Conservation (phyloP, 2,113 vertebrate genomes). For the Sylvietta virens region DNA sequence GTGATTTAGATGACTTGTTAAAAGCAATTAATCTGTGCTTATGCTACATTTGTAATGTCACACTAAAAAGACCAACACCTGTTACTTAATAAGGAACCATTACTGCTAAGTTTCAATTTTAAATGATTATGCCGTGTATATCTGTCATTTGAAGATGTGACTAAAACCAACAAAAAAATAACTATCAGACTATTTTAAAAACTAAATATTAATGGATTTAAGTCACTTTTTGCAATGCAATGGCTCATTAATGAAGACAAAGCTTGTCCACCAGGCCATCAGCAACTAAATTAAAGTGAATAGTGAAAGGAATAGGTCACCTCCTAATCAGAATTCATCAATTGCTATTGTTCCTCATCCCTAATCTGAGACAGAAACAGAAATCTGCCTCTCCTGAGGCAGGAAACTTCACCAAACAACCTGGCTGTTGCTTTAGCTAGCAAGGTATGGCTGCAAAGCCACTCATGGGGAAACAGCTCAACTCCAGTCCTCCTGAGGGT, state of each 20-base stretch:
- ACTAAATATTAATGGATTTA: not conserved
- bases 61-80: not conserved
- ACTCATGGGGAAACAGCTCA: not conserved
- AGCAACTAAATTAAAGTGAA: not conserved
- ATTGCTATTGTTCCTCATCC: not conserved
- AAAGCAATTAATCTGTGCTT: not conserved
- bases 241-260: not conserved
- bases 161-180: not conserved
- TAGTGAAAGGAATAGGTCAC: not conserved
- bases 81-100: not conserved
- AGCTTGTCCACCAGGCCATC: not conserved
- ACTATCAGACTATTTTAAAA: not conserved
- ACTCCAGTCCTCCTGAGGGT: not conserved
- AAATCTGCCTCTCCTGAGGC: not conserved
- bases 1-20: not conserved
- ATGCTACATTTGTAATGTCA: not conserved
- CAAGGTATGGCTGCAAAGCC: not conserved
- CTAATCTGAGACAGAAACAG: not conserved
- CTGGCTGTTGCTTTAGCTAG: not conserved
- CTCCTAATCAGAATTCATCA: not conserved
- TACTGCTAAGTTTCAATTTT: not conserved
- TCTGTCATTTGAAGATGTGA: not conserved
- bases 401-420: not conserved
- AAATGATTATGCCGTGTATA: not conserved
- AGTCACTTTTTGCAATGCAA: not conserved